phyloP scores from a whole-genome alignment of 2,888 invertebrate genomes.

The Hirtodrosophila duncani region DNA sequence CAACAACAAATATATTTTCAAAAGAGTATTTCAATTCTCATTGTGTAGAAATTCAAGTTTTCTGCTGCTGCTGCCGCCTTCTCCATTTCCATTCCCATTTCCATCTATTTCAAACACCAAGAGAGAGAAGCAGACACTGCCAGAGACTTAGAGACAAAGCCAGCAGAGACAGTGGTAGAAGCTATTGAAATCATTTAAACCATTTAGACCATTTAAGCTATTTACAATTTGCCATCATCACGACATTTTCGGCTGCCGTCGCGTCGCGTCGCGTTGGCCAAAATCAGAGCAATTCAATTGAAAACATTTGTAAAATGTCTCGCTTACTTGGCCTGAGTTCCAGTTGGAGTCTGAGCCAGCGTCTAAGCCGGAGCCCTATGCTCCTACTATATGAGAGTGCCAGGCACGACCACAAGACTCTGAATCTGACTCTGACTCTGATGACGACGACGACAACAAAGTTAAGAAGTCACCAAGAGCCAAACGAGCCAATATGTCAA shows the following conservation, averaged over 20 bases:
- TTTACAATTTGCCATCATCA: constrained; percentile 79
- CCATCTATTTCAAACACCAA: no score
- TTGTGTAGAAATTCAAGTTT: no score
- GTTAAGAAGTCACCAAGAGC: constrained; percentile 55
- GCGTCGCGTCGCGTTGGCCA: constrained; percentile 44
- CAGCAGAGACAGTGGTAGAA: constrained; percentile 21
- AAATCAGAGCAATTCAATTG: constrained; percentile 73
- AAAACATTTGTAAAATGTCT: constrained; percentile 73
- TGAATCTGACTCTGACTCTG: not conserved
- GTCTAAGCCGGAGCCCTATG: constrained; percentile 10
- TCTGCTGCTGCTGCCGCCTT: no score
- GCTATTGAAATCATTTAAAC: constrained; percentile 72
- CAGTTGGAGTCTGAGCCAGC: constrained; percentile 17
- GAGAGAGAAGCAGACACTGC: not conserved
- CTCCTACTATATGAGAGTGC: constrained; percentile 56
- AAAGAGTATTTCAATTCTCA: no score
- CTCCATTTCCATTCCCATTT: no score
- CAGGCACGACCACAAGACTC: constrained; percentile 43
- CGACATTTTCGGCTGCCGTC: constrained; percentile 75
- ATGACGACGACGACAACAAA: constrained; percentile 27
- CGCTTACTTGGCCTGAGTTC: constrained; percentile 35
- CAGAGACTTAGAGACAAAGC: constrained; percentile 5
- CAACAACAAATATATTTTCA: no score
- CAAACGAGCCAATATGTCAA: constrained; percentile 58
- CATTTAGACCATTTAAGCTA: constrained; percentile 77